Conservation (phyloP, 2,113 vertebrate species). For the Struthio camelus region DNA sequence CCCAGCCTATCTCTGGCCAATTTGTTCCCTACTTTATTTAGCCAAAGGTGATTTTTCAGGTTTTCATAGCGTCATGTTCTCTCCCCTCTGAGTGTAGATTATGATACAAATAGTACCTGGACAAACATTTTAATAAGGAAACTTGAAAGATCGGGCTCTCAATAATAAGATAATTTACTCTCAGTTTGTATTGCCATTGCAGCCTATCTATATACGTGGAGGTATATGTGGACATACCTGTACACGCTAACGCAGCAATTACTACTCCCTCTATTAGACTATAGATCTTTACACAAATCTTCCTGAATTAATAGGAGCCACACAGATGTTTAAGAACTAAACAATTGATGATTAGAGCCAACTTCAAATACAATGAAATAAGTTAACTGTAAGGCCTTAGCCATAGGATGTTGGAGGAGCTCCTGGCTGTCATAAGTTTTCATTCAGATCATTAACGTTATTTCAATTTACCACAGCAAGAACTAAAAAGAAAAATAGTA, state of each 20-base stretch:
- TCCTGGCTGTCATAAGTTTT: not conserved
- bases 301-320: not conserved
- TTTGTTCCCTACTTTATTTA: not conserved
- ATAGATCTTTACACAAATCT: not conserved
- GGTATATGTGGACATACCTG: not conserved
- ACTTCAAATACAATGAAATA: not conserved
- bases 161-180: not conserved
- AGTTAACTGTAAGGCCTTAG: not conserved
- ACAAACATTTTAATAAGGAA: not conserved
- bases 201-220: not conserved
- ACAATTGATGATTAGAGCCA: not conserved
- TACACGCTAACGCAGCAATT: not conserved
- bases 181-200: not conserved
- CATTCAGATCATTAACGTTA: not conserved
- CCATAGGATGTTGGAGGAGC: not conserved
- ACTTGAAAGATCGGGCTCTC: not conserved
- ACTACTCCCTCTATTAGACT: not conserved
- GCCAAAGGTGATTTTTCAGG: not conserved
- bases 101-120: not conserved
- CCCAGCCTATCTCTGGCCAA: not conserved
- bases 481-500: not conserved
- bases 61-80: not conserved
- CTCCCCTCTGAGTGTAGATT: not conserved
- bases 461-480: not conserved
- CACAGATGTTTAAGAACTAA: not conserved